Percentiles rank a stretch among this genome's conserved stretches.
Conservation (phyloP, 2,113 vertebrate genomes). For the Dolichallabes microphthalmus region DNA sequence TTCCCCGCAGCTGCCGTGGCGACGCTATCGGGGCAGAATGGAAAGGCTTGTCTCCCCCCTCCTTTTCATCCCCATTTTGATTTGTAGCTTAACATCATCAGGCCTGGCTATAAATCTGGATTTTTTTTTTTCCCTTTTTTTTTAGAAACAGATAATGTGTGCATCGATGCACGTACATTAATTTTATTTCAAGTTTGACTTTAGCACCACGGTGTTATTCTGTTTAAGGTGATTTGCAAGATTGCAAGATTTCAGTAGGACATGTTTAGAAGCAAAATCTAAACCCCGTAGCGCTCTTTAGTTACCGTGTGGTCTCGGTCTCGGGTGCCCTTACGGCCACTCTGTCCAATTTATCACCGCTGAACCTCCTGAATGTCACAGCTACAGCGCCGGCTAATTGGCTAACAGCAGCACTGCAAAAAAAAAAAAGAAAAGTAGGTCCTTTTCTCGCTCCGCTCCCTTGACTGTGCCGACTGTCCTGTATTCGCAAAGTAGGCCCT, state of each 20-base stretch:
- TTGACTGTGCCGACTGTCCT: conserved; percentile 1
- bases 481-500: conserved; percentile 23
- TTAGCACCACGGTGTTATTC: conserved; percentile 12
- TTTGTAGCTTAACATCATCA: conserved; percentile 45
- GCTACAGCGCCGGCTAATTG: conserved; percentile 30
- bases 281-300: neutral
- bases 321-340: conserved; percentile 22
- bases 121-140: conserved; percentile 10
- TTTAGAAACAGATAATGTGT: conserved; percentile 18
- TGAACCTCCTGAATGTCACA: conserved; percentile 12
- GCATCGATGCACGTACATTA: conserved; percentile 22
- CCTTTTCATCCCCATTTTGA: conserved; percentile 31
- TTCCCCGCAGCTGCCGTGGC: conserved; percentile 54
- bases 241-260: neutral
- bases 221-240: neutral
- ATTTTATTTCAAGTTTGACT: conserved; percentile 24
- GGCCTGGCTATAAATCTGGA: conserved; percentile 40
- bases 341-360: conserved; percentile 31
- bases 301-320: conserved; percentile 26
- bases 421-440: conserved; percentile 15
- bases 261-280: neutral
- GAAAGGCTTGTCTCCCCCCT: conserved; percentile 37
- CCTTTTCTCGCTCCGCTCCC: conserved; percentile 11
- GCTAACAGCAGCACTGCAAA: conserved; percentile 21
- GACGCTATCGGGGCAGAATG: conserved; percentile 55